phyloP scores from a whole-genome alignment of 2,888 invertebrate genomes.

The Drosophila pseudotalamancana region DNA sequence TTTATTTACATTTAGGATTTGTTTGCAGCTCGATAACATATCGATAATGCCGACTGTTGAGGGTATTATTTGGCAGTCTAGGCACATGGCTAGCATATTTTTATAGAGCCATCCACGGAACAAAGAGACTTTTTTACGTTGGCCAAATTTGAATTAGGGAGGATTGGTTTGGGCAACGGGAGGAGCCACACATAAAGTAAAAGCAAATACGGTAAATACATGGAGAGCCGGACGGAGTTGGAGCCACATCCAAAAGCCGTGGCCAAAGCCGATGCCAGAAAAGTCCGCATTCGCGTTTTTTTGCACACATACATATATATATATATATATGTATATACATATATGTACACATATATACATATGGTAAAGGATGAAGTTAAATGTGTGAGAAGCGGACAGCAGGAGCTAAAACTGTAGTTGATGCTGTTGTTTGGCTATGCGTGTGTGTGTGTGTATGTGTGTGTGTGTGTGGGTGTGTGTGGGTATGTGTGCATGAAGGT shows the following conservation, averaged over 20 bases:
- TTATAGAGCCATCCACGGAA: constrained; percentile 41
- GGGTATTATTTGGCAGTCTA: constrained; percentile 21
- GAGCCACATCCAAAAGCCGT: constrained; percentile 41
- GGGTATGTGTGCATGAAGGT: constrained; percentile 4
- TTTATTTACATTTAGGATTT: not conserved
- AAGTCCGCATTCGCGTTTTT: constrained; percentile 71
- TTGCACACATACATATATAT: constrained; percentile 4
- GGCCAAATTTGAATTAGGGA: constrained; percentile 39
- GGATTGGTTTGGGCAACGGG: not conserved
- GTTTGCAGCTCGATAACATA: not conserved
- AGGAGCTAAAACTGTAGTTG: constrained; percentile 3
- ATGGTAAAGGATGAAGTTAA: not conserved
- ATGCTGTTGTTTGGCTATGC: constrained; percentile 20
- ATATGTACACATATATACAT: not conserved
- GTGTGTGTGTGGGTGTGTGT: not conserved
- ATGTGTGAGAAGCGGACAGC: constrained; percentile 14
- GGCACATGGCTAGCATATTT: constrained; percentile 35
- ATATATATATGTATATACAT: constrained; percentile 1
- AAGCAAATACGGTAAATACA: constrained; percentile 55
- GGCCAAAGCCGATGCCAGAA: constrained; percentile 55
- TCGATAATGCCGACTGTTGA: not conserved
- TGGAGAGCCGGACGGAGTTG: constrained; percentile 5
- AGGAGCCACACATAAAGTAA: constrained; percentile 51
- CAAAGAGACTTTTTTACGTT: constrained; percentile 44
- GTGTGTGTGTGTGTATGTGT: constrained; percentile 7